Evolutionary conservation across 1,140 invertebrate species (phyloP).

Genomic region (Phthorimaea operculella): DNA sequence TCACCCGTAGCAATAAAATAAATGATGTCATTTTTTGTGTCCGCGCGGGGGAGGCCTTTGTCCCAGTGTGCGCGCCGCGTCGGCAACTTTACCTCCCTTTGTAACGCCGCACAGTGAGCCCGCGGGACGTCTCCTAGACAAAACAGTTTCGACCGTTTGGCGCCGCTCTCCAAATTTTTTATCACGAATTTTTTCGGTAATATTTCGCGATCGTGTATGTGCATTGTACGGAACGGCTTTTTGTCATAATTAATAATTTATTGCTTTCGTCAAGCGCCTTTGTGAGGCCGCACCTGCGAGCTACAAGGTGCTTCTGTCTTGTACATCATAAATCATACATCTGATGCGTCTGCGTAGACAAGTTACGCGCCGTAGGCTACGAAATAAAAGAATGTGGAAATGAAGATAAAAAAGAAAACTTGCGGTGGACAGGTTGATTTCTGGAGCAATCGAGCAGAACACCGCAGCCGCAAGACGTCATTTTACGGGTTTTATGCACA

Average conservation of each 20-base stretch:
- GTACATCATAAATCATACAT: slow-evolving; percentile 43
- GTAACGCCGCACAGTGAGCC: slow-evolving; percentile 29
- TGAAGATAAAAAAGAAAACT: slow-evolving; percentile 15
- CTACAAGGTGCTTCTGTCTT: slow-evolving; percentile 59
- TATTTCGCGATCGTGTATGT: slow-evolving; percentile 35
- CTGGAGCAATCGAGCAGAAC: slow-evolving; percentile 29
- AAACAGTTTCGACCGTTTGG: slow-evolving; percentile 38
- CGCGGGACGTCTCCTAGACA: slow-evolving; percentile 54
- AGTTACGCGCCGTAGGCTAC: neutral
- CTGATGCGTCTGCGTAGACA: neutral
- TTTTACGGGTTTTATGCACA: slow-evolving; percentile 30
- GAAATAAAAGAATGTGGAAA: neutral
- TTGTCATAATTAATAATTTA: slow-evolving; percentile 67
- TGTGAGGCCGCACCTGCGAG: slow-evolving; percentile 43
- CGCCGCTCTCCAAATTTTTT: slow-evolving; percentile 48
- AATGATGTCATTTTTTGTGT: slow-evolving; percentile 68
- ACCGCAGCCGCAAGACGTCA: slow-evolving; percentile 26
- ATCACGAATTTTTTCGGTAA: slow-evolving; percentile 10
- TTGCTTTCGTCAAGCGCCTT: slow-evolving; percentile 52
- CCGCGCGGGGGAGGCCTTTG: slow-evolving; percentile 51
- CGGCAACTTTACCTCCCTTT: slow-evolving; percentile 41
- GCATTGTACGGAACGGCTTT: slow-evolving; percentile 36
- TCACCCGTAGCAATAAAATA: slow-evolving; percentile 65
- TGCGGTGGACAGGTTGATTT: slow-evolving; percentile 20
- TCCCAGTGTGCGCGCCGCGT: slow-evolving; percentile 39